Percentiles rank a stretch among this genome's conserved stretches.
Evolutionary conservation across 2,113 vertebrate species (phyloP).

Genomic region (Mobula hypostoma): DNA sequence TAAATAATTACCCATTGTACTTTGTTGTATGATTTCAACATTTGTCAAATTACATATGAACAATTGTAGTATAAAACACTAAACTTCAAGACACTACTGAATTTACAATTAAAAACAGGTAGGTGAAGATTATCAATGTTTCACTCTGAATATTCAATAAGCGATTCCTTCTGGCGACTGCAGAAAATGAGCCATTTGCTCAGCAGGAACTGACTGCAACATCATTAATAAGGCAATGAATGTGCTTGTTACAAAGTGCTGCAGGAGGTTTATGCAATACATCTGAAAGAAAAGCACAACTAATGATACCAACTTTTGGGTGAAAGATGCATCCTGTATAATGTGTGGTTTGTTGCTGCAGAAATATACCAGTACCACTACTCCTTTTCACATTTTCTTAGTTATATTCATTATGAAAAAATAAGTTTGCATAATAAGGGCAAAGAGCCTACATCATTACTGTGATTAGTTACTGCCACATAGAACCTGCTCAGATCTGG

Average conservation of each 20-base stretch:
- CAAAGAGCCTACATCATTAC: not conserved
- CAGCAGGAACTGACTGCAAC: not conserved
- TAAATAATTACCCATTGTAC: not conserved
- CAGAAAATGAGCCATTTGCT: not conserved
- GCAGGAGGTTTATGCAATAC: not conserved
- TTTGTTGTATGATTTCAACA: not conserved
- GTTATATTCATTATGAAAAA: not conserved
- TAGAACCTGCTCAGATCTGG: not conserved
- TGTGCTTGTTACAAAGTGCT: constrained; percentile 9
- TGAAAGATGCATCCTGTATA: not conserved
- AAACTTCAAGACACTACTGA: not conserved
- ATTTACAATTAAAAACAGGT: not conserved
- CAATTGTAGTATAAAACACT: not conserved
- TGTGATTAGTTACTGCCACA: not conserved
- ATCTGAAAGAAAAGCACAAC: not conserved
- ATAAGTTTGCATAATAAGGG: not conserved
- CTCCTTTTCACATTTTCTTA: not conserved
- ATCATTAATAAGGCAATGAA: constrained; percentile 8
- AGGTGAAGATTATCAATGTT: not conserved
- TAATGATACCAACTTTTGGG: not conserved
- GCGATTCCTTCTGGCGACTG: not conserved
- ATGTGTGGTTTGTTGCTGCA: not conserved
- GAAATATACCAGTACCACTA: not conserved
- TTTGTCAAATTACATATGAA: not conserved
- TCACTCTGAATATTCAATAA: constrained; percentile 14